phyloP scores from a whole-genome alignment of 2,888 invertebrate genomes.

The Byasa hedistus region DNA sequence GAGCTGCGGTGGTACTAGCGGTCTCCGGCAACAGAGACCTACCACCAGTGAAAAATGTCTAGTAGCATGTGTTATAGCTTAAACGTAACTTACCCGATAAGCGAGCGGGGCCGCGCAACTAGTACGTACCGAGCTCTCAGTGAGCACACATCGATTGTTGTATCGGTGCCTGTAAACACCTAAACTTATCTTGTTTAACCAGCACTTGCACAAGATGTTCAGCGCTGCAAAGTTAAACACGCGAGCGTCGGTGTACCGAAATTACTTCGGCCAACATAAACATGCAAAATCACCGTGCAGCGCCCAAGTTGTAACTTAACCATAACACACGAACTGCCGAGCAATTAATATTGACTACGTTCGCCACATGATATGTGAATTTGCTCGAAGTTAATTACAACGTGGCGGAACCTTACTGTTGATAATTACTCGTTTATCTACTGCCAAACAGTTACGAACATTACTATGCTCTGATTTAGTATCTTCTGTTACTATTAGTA shows the following conservation, averaged over 20 bases:
- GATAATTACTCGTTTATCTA: no score
- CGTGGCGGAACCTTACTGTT: no score
- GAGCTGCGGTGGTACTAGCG: no score
- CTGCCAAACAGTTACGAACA: no score
- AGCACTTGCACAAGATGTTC: conserved; percentile 24
- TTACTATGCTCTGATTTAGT: no score
- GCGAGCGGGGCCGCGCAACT: neutral
- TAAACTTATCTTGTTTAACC: conserved; percentile 26
- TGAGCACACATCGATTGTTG: neutral
- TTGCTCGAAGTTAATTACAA: no score
- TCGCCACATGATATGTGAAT: no score
- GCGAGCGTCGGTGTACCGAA: conserved; percentile 13
- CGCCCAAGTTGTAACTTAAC: neutral
- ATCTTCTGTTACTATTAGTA: no score
- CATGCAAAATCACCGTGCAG: conserved; percentile 8
- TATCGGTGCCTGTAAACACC: conserved; percentile 7
- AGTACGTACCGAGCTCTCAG: neutral
- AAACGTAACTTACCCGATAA: no score
- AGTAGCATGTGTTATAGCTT: no score
- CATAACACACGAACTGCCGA: neutral
- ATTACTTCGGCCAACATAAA: conserved; percentile 20
- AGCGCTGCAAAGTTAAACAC: conserved; percentile 18
- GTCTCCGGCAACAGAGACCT: no score
- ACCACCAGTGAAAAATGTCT: no score
- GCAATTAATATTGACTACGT: neutral